Conservation (phyloP, 1,140 invertebrate species). For the Coptotermes formosanus region DNA sequence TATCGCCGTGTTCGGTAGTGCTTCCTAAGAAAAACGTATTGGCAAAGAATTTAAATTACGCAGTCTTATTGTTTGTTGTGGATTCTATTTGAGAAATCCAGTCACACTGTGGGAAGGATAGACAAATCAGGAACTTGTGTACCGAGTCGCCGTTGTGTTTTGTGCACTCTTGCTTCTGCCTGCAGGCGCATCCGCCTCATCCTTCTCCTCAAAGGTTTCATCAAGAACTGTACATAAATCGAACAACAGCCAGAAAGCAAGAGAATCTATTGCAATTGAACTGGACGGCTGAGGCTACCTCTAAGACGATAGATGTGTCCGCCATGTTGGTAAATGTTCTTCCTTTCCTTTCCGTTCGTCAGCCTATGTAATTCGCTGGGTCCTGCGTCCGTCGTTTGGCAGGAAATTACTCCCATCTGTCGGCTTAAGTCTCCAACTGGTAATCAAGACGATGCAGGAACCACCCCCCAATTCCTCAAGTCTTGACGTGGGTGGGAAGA, state of each 20-base stretch:
- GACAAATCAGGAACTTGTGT: too few species aligned
- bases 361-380: not conserved
- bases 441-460: not conserved
- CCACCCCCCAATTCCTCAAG: not conserved
- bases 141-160: too few species aligned
- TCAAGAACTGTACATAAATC: conserved; percentile 8
- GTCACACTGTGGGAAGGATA: too few species aligned
- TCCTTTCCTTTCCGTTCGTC: not conserved
- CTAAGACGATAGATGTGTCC: not conserved
- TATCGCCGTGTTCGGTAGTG: too few species aligned
- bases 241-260: not conserved
- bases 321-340: not conserved
- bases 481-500: too few species aligned
- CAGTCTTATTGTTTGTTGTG: too few species aligned
- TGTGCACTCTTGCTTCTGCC: too few species aligned
- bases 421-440: conserved; percentile 13
- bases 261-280: not conserved
- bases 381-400: not conserved
- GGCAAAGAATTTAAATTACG: too few species aligned
- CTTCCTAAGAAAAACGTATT: too few species aligned
- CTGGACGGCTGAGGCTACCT: not conserved
- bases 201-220: not conserved
- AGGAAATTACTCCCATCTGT: conserved; percentile 18
- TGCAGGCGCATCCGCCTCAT: not conserved
- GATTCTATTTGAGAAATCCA: too few species aligned